Evolutionary conservation across 1,140 invertebrate species (phyloP).

Genomic region (Schlechtendalia chinensis): DNA sequence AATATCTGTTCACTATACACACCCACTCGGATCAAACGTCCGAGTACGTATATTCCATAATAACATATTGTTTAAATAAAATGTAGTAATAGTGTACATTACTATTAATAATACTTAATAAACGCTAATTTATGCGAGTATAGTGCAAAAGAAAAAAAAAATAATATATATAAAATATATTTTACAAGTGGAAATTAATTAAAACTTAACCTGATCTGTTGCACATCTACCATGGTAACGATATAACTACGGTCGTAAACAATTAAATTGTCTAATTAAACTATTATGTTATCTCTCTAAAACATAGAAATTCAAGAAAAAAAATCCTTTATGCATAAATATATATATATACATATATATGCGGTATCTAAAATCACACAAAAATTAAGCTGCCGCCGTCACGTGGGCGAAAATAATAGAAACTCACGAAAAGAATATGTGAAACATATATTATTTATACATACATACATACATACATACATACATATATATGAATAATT

Average conservation of each 20-base stretch:
- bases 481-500: not conserved
- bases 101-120: no score
- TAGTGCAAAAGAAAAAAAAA: no score
- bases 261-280: constrained; percentile 21
- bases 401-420: not conserved
- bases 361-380: not conserved
- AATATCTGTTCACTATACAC: not conserved
- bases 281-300: not conserved
- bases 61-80: constrained; percentile 3
- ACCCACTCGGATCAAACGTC: not conserved
- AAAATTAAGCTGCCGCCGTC: not conserved
- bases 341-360: not conserved
- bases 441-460: no score
- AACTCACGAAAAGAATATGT: not conserved
- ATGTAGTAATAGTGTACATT: not conserved
- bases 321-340: not conserved
- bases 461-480: not conserved
- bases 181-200: not conserved
- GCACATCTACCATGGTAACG: not conserved
- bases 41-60: not conserved
- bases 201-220: constrained; percentile 8
- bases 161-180: no score
- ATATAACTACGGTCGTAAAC: constrained; percentile 20
- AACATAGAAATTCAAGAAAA: constrained; percentile 16
- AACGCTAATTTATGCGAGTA: not conserved